phyloP scores from a whole-genome alignment of 1,140 invertebrate species.

The Conus ventricosus region DNA sequence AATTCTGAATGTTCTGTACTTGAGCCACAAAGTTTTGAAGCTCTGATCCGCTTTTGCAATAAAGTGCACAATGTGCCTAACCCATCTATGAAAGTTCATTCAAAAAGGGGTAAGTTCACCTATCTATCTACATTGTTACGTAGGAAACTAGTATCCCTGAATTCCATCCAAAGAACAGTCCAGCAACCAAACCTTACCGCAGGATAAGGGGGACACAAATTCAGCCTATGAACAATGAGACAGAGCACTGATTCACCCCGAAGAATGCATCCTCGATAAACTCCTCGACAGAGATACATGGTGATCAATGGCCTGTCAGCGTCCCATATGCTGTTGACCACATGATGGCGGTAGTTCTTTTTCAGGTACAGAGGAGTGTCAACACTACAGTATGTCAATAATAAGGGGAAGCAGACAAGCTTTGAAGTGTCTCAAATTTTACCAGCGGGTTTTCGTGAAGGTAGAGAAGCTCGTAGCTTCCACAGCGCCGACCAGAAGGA shows the following conservation, averaged over 20 bases:
- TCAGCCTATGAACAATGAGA: conserved; percentile 56
- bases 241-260: conserved; percentile 59
- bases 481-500: conserved; percentile 69
- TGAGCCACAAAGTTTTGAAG: too few relatives aligned
- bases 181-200: conserved; percentile 48
- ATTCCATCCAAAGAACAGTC: too few relatives aligned
- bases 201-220: conserved; percentile 56
- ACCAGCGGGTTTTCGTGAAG: conserved; percentile 74
- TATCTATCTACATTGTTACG: too few relatives aligned
- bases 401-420: conserved; percentile 60
- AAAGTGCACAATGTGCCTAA: too few relatives aligned
- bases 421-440: conserved; percentile 68
- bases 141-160: too few relatives aligned
- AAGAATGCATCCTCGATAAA: conserved; percentile 74
- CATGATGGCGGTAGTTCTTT: conserved; percentile 71
- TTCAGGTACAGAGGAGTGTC: conserved; percentile 72
- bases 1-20: too few relatives aligned
- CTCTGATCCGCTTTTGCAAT: too few relatives aligned
- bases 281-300: conserved; percentile 74
- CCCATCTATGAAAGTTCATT: too few relatives aligned
- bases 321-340: conserved; percentile 71
- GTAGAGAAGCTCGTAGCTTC: conserved; percentile 65
- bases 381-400: conserved; percentile 67
- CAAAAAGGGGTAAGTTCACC: too few relatives aligned
- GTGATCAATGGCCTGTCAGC: conserved; percentile 71